phyloP scores from a whole-genome alignment of 2,888 invertebrate species.

The Tachina grossa region DNA sequence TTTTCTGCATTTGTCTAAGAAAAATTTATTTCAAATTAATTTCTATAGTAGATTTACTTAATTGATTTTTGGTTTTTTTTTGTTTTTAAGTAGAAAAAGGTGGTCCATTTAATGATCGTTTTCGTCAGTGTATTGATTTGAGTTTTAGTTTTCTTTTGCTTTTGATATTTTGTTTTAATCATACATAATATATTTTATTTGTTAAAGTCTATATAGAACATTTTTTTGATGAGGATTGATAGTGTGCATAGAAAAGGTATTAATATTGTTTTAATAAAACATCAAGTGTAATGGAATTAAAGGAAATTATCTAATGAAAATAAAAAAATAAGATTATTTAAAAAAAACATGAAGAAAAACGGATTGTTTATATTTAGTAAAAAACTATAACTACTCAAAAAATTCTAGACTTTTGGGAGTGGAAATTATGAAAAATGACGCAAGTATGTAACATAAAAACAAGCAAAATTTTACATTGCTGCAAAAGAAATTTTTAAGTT shows the following conservation, averaged over 20 bases:
- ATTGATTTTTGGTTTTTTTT: slow-evolving; percentile 33
- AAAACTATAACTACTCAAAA: no score
- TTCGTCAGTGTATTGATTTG: slow-evolving; percentile 77
- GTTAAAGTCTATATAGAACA: slow-evolving; percentile 28
- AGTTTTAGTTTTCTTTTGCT: slow-evolving; percentile 67
- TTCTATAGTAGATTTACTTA: slow-evolving; percentile 52
- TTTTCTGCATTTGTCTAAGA: slow-evolving; percentile 46
- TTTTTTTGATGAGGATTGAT: not conserved
- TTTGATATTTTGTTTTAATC: slow-evolving; percentile 6
- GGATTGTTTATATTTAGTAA: no score
- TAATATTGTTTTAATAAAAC: no score
- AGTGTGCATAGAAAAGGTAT: not conserved
- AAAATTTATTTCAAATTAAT: slow-evolving; percentile 55
- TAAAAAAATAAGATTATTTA: not conserved
- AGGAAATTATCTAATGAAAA: not conserved
- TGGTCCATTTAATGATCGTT: slow-evolving; percentile 81
- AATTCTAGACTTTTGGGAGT: no score
- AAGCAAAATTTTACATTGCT: no score
- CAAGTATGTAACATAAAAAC: no score
- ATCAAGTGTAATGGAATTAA: not conserved
- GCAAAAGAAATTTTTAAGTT: no score
- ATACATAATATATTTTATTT: not conserved
- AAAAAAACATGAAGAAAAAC: not conserved
- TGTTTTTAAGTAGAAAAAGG: slow-evolving; percentile 76
- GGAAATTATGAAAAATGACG: no score